Evolutionary conservation across 2,797 vertebrate genomes (phyloP), one percentile per base, ranked within the genome.

Genomic region (Bryconaethiops microstoma): DNA sequence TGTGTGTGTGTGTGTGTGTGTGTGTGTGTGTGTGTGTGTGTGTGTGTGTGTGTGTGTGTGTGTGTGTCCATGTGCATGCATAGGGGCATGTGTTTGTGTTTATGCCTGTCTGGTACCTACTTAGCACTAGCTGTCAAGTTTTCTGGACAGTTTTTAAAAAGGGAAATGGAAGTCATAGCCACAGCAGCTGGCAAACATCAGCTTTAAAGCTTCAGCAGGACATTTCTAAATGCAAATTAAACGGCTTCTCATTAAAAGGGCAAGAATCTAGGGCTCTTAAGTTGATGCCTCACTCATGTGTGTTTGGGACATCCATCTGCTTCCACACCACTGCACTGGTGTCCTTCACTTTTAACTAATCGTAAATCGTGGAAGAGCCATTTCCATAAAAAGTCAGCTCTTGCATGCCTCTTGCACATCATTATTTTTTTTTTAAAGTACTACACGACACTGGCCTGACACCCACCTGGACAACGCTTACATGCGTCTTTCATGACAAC

Each of bases 151-250:
- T 52, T 64, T 4, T 40, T 55, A 42, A 65, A 8, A 23, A 71
- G 42, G 14, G 29, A 23, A 39, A 54, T 55, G 60, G 16, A 19
- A 72, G 55, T 7, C 59, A 35, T 57, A 71, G 23, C 55, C 45
- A 1, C 25, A 60, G 35, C 17, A 50, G 64, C 65, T 77, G 67
- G 62, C 23, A 21, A 25, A 65, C 39, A 42, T 82, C 59, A 82
- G 13, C 42, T 69, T 77, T 65, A 72, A 71, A 45, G 39, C 17
- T 23, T 57, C 50, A 63, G 5, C 10, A 29, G 12, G 62, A 54
- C 13, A 39, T 45, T 40, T 67, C 54, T 5, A 50, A 17, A 50
- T 42, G 29, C 8, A 29, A 8, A 35, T 40, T 39, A 64, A 35
- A 17, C 57, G 13, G 10, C 39, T 67, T 13, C 40, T 42, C 40